These are phyloP conservation scores for Andrena minutula DNA, from an alignment of 2,888 invertebrate species.

Conservation along the genomic window DNA sequence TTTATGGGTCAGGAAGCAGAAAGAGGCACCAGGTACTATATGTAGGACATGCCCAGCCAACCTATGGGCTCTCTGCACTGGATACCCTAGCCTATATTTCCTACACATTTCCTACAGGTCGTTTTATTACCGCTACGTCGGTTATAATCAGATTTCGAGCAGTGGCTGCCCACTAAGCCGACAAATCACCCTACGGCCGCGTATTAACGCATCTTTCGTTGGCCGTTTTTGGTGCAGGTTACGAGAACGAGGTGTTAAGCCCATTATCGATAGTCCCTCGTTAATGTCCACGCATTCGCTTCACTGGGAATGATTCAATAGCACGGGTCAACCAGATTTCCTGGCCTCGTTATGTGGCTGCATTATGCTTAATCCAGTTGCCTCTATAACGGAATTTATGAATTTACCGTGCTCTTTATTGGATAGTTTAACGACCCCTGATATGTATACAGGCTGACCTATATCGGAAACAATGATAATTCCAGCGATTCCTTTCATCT, in stretches of 20 bases:
- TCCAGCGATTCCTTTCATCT: too few species aligned
- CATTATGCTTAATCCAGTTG: slow-evolving; percentile 31
- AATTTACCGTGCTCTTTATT: slow-evolving; percentile 19
- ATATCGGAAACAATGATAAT: neutral
- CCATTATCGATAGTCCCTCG: slow-evolving; percentile 17
- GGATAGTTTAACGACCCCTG: neutral
- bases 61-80: slow-evolving; percentile 40
- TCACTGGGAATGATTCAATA: slow-evolving; percentile 17
- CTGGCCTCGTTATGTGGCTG: neutral
- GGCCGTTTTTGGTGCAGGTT: neutral
- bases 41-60: slow-evolving; percentile 56
- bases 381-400: slow-evolving; percentile 20
- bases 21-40: slow-evolving; percentile 56
- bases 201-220: neutral
- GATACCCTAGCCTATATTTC: slow-evolving; percentile 40
- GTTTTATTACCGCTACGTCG: slow-evolving; percentile 49
- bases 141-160: slow-evolving; percentile 30
- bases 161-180: neutral
- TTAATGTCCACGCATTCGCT: slow-evolving; percentile 1
- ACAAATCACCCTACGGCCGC: neutral
- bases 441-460: neutral
- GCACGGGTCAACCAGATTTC: neutral
- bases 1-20: slow-evolving; percentile 71
- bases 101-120: slow-evolving; percentile 31
- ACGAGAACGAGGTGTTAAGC: slow-evolving; percentile 3